A percentile compares a stretch with the other conserved stretches of the same genome.
phyloP scores from a whole-genome alignment of 1,140 invertebrate species.

The Lerema accius region DNA sequence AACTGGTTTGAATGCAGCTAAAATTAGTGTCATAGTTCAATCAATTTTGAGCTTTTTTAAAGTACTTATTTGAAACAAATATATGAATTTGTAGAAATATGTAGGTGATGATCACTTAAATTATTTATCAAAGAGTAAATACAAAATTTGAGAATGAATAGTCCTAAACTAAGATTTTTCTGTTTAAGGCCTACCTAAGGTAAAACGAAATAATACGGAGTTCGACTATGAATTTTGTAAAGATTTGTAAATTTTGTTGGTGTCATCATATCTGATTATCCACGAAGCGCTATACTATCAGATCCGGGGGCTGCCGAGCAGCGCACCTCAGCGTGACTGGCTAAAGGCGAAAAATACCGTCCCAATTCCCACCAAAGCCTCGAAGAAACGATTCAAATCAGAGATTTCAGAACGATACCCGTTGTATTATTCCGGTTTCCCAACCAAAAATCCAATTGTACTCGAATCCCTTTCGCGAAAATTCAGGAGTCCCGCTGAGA shows the following conservation, averaged over 20 bases:
- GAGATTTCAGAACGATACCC: conserved; percentile 80
- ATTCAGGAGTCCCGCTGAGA: conserved; percentile 76
- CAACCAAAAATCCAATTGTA: conserved; percentile 82
- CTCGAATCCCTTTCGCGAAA: conserved; percentile 71
- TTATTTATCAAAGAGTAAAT: no score
- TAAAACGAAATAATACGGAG: not conserved
- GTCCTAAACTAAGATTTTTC: no score
- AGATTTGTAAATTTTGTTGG: conserved; percentile 12
- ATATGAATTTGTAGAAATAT: no score
- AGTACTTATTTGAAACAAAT: no score
- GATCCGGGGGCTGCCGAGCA: conserved; percentile 12
- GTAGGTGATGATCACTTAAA: no score
- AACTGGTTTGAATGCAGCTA: no score
- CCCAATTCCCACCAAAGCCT: conserved; percentile 73
- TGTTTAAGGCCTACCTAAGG: no score
- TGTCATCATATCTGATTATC: conserved; percentile 33
- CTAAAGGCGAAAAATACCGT: conserved; percentile 64
- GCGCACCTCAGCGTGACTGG: conserved; percentile 52
- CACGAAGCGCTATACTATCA: conserved; percentile 17
- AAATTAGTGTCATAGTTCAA: no score
- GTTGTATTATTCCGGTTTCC: conserved; percentile 81
- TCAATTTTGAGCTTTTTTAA: no score
- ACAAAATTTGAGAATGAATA: no score
- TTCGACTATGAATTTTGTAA: conserved; percentile 10
- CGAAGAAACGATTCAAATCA: conserved; percentile 78